Evolutionary conservation across 2,888 invertebrate species (phyloP), one percentile per base, ranked within the genome.

Genomic region (Erebia palarica): DNA sequence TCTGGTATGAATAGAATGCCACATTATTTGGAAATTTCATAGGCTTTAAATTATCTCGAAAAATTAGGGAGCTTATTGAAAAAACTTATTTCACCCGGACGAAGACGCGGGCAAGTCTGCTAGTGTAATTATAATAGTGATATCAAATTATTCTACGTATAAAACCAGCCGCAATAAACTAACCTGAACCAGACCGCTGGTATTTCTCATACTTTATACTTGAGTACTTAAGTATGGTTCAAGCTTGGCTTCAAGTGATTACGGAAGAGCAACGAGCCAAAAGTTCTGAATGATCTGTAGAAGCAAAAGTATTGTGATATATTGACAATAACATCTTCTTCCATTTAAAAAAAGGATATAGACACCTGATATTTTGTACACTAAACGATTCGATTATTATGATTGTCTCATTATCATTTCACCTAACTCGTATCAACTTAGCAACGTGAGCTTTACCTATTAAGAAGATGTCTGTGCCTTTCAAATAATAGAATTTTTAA

Each of bases 401-500:
- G 49, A 61, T n/a, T 69, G 44, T 64, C 57, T 63, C 68, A 63
- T 73, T 68, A 18, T 64, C 68, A 60, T 70, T 67, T 36, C 55
- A 65, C 59, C 59, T 73, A 67, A 74, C 66, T 63, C 59, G 60
- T 71, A 73, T 67, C 70, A 69, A 73, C 49, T 71, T n/a, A 71
- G 70, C 71, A 65, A 73, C 82, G 82, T 86, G 86, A 88, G 88
- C 87, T 90, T 89, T 88, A 89, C 88, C 88, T 90, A 90, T 91
- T 90, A 91, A 87, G 88, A 84, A 86, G 86, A 86, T 83, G 87
- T 88, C 90, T 87, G 85, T 83, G 88, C 88, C 88, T 92, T 92
- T 91, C 86, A 90, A 91, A 91, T 92, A 93, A 92, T 92, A 92
- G 92, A 91, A 91, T 92, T 91, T 92, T 93, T 92, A 92, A 92